Conservation (phyloP, 1,140 invertebrate species). For the fruit fly (Drosophila melanogaster) region DNA sequence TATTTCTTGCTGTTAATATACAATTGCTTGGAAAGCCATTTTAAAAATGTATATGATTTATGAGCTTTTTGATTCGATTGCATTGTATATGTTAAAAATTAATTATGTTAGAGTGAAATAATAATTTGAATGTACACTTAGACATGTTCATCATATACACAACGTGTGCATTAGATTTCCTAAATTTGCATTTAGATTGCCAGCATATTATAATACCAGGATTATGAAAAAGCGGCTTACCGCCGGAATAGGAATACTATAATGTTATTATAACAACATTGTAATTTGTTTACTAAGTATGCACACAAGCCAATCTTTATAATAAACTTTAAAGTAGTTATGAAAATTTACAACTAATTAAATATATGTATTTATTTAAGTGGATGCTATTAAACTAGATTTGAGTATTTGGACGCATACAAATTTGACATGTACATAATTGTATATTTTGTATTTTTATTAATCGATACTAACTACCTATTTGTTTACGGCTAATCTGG, state of each 20-base stretch:
- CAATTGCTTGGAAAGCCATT: background rate
- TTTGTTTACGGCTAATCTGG: constrained; percentile 23
- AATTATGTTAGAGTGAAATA: background rate
- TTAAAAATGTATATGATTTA: background rate
- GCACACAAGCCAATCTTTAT: background rate
- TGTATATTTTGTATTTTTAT: constrained; percentile 24
- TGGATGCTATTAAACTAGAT: constrained; percentile 3
- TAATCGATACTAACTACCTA: constrained; percentile 55
- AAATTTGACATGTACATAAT: constrained; percentile 14
- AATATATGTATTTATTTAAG: constrained; percentile 8
- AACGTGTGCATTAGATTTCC: background rate
- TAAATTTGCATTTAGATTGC: background rate
- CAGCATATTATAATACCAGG: background rate
- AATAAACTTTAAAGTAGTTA: background rate
- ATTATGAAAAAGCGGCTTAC: background rate
- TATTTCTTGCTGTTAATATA: background rate
- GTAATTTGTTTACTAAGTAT: constrained; percentile 7
- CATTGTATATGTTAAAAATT: background rate
- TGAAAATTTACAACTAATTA: constrained; percentile 3
- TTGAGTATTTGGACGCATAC: constrained; percentile 14
- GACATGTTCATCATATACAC: background rate
- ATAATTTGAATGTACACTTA: constrained; percentile 1
- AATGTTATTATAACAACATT: constrained; percentile 5
- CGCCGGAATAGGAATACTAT: constrained; percentile 9
- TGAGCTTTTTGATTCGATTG: constrained; percentile 7